Percentiles rank a stretch among this genome's conserved stretches.
Evolutionary conservation across 2,113 vertebrate genomes (phyloP).

Genomic region (Riparia riparia): DNA sequence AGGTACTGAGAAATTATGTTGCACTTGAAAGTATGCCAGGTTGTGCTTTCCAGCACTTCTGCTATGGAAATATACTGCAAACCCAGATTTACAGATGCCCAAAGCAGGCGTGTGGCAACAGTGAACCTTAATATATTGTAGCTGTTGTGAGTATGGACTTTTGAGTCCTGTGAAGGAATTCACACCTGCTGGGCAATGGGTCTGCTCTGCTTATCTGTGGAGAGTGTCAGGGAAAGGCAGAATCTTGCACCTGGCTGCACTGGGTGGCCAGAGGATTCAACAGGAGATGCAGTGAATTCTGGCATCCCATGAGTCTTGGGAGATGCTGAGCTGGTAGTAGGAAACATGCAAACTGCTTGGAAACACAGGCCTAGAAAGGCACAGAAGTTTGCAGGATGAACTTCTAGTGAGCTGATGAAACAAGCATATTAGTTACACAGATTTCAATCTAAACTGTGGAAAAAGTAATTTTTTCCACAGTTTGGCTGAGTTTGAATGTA

Average conservation of each 20-base stretch:
- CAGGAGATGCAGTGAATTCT: background rate
- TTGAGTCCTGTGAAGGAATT: background rate
- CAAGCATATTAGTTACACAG: background rate
- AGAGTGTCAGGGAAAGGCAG: background rate
- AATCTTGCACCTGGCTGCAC: background rate
- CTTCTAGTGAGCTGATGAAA: background rate
- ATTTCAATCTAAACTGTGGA: background rate
- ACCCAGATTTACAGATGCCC: background rate
- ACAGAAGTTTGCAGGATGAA: background rate
- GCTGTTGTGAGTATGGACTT: background rate
- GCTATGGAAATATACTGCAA: background rate
- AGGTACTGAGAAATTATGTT: background rate
- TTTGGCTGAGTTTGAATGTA: background rate
- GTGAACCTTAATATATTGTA: background rate
- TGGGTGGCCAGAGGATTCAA: background rate
- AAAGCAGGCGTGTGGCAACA: background rate
- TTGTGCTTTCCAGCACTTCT: background rate
- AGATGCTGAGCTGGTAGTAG: background rate
- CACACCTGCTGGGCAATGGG: accelerated
- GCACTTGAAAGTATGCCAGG: background rate
- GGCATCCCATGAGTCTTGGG: accelerated
- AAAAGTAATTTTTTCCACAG: background rate
- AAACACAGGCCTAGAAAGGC: background rate
- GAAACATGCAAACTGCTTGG: background rate
- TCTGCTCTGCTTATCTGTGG: background rate